Evolutionary conservation across 1,140 invertebrate species (phyloP).

Genomic region (Musca domestica): DNA sequence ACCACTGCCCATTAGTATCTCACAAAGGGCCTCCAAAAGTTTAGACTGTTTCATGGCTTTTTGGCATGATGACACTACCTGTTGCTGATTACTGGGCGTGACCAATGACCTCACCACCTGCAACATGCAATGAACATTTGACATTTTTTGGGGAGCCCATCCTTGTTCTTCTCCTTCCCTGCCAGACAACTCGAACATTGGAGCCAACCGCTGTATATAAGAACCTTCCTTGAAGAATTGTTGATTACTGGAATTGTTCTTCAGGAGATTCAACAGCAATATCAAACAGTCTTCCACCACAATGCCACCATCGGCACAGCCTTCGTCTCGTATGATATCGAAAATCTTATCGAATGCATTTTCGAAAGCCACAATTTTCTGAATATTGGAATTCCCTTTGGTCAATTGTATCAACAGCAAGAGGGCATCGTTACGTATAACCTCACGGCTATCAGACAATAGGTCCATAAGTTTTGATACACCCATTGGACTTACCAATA

Average conservation of each 20-base stretch:
- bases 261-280: slow-evolving; percentile 91
- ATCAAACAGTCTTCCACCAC: slow-evolving; percentile 97
- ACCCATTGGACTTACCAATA: slow-evolving; percentile 94
- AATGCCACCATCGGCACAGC: slow-evolving; percentile 91
- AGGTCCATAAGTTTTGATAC: slow-evolving; percentile 97
- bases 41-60: slow-evolving; percentile 83
- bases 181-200: slow-evolving; percentile 79
- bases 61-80: slow-evolving; percentile 77
- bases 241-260: slow-evolving; percentile 96
- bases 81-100: slow-evolving; percentile 80
- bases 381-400: slow-evolving; percentile 94
- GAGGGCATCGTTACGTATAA: slow-evolving; percentile 94
- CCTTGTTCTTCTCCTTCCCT: slow-evolving; percentile 68
- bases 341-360: slow-evolving; percentile 96
- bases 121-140: slow-evolving; percentile 89
- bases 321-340: slow-evolving; percentile 90
- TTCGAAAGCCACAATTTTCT: slow-evolving; percentile 99
- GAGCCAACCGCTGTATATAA: slow-evolving; percentile 85
- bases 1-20: slow-evolving; percentile 91
- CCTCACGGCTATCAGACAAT: slow-evolving; percentile 88
- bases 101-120: slow-evolving; percentile 88
- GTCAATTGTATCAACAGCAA: slow-evolving; percentile 91
- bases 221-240: slow-evolving; percentile 98
- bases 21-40: slow-evolving; percentile 77
- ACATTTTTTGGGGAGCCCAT: slow-evolving; percentile 94